phyloP scores from a whole-genome alignment of 2,113 vertebrate species.

The Nothocercus nigrocapillus region DNA sequence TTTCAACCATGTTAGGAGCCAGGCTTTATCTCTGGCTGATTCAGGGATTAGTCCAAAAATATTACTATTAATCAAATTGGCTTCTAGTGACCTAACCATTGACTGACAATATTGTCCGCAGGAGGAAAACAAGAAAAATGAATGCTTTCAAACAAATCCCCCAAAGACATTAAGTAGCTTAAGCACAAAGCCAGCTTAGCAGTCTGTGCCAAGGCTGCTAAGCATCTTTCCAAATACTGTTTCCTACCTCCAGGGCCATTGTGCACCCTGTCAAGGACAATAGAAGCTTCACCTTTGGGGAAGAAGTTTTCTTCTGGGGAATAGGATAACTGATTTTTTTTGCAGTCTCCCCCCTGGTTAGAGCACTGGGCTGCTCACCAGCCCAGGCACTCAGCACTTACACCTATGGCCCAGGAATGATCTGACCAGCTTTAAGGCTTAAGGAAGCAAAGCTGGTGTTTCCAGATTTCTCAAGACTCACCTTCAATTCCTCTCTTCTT shows the following conservation, averaged over 20 bases:
- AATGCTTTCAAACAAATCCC: background rate
- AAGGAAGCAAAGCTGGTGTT: background rate
- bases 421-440: background rate
- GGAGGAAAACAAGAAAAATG: background rate
- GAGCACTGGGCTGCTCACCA: background rate
- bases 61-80: background rate
- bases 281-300: too few species aligned
- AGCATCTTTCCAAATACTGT: background rate
- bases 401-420: background rate
- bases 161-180: background rate
- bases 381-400: too few species aligned
- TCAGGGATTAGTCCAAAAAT: background rate
- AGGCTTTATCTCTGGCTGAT: background rate
- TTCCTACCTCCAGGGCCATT: background rate
- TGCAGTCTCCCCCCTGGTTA: background rate
- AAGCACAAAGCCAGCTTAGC: background rate
- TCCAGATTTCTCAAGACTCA: too few species aligned
- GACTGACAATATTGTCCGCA: background rate
- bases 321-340: background rate
- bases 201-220: background rate
- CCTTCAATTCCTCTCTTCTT: background rate
- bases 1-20: background rate
- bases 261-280: accelerated
- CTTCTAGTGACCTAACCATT: background rate
- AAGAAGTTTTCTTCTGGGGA: background rate